phyloP scores from a whole-genome alignment of 35 echinoderm and acorn worm species.

The Lytechinus pictus region DNA sequence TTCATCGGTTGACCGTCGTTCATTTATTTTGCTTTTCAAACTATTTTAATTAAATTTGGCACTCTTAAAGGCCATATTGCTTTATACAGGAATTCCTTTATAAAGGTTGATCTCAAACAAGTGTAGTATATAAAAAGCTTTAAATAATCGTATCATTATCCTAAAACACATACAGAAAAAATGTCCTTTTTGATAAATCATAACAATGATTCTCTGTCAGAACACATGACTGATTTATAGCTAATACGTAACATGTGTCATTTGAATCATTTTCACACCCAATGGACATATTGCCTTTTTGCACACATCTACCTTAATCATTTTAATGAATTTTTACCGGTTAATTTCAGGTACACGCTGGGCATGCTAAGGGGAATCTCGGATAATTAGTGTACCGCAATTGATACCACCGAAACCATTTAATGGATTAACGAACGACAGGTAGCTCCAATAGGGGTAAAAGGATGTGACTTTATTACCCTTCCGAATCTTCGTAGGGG shows the following conservation, averaged over 20 bases:
- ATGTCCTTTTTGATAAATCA: neutral
- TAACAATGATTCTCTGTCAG: neutral
- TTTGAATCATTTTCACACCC: neutral
- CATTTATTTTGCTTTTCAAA: too few species aligned
- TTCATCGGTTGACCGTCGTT: too few species aligned
- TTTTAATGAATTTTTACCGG: neutral
- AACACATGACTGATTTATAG: neutral
- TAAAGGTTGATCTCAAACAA: too few species aligned
- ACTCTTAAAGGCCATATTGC: too few species aligned
- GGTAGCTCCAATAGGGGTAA: neutral
- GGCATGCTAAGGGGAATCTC: neutral
- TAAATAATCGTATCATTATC: neutral
- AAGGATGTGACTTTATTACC: neutral
- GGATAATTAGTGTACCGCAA: neutral
- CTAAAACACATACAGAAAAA: neutral
- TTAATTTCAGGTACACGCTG: constrained; percentile 1
- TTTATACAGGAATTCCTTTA: too few species aligned
- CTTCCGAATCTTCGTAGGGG: neutral
- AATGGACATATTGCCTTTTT: neutral
- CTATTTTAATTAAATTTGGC: too few species aligned
- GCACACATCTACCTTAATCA: neutral
- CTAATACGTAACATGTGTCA: too few species aligned
- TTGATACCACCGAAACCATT: neutral
- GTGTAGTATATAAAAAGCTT: neutral
- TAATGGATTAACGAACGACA: constrained; percentile 3